Conservation (phyloP, 1,140 invertebrate genomes). For the Kradibia gibbosae region DNA sequence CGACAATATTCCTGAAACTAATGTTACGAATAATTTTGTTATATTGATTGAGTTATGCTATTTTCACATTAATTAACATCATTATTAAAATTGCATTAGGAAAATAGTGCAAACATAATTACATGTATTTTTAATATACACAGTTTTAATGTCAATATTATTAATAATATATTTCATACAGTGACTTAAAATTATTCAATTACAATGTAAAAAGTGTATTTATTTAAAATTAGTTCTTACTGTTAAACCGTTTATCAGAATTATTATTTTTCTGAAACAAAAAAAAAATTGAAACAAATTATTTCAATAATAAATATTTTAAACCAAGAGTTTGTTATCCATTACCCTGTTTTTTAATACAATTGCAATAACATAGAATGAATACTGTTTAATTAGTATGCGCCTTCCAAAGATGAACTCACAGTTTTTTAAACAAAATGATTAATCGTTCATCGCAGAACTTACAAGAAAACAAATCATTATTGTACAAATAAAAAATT, state of each 20-base stretch:
- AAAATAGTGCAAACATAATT: neutral
- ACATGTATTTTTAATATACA: neutral
- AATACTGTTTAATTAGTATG: neutral
- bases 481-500: neutral
- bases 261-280: neutral
- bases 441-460: no score
- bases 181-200: neutral
- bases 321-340: neutral
- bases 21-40: neutral
- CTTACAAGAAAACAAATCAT: no score
- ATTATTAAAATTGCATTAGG: neutral
- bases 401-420: neutral
- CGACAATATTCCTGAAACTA: neutral
- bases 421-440: neutral
- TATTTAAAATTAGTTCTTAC: neutral
- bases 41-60: neutral
- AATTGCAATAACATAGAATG: neutral
- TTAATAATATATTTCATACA: neutral
- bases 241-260: no score
- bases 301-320: neutral
- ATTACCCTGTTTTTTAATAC: neutral
- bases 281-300: neutral
- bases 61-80: neutral
- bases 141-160: neutral
- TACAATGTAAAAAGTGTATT: neutral